Base-by-base conservation (phyloP, 2,888 invertebrate genomes). In the Serrognathus titanus region DNA sequence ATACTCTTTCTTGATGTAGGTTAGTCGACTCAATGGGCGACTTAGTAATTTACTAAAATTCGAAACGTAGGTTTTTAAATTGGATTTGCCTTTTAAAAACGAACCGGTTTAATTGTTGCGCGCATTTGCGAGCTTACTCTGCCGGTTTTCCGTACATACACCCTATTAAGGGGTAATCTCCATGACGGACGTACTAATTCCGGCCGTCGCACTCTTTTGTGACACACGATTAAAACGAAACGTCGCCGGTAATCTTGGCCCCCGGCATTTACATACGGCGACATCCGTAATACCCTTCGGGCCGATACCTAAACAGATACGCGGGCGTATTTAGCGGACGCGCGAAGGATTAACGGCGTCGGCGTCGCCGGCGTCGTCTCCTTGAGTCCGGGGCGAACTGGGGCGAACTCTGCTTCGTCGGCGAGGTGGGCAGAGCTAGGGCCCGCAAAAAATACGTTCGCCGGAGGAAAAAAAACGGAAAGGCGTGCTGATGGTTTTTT, bases 401-500 rank as follows among this genome's bases (percentile, higher is more conserved):
- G 16, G 24, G 41, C 50, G 49, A 48, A 13, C 3, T 38, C 49
- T 16, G 38, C 38, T 40, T 40, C 40, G 40, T 12, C 11, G 12
- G 40, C 11, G 40, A 40, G 12, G 40, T 40, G 11, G 40, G 40
- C 40, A 40, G 11, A 40, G 40, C 40, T 40, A 11, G 4, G 40
- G 12, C 51, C 10, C 43, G 31, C 41, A 62, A 62, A 62, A 62
- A 59, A 55, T 57, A 66, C 69, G 66, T 71, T 69, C 67, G 67
- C 64, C 65, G 62, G 55, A 37, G 63, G 62, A 58, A 63, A 67
- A 72, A 72, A 71, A 68, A 66, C 68, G 69, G 70, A 69, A 70
- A 72, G 73, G 73, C 72, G 62, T 66, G 69, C 69, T 68, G 71
- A 69, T 69, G 72, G 70, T 73, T 73, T 70, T 73, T 73, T 66